Percentiles rank a stretch among this genome's conserved stretches.
phyloP scores from a whole-genome alignment of 2,888 invertebrate genomes.

The Lasioglossum figueresi region DNA sequence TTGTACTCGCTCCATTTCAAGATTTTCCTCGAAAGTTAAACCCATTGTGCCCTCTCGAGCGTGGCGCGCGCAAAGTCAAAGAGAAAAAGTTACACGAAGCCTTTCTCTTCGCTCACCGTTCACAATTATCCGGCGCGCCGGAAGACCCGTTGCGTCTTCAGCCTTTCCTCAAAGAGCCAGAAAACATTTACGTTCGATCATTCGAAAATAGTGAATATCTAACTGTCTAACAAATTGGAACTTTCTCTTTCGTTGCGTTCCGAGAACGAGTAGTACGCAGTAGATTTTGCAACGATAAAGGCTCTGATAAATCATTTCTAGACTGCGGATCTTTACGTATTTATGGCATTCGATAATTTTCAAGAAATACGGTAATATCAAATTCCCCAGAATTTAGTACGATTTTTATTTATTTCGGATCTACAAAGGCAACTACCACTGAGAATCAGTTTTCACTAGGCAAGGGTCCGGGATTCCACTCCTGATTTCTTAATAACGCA shows the following conservation, averaged over 20 bases:
- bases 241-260: not conserved
- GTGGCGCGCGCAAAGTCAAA: constrained; percentile 40
- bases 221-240: not conserved
- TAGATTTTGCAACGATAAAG: too few relatives aligned
- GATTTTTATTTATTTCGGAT: too few relatives aligned
- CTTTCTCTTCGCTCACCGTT: constrained; percentile 15
- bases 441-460: too few relatives aligned
- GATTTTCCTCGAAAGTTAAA: constrained; percentile 64
- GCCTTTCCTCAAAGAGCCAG: not conserved
- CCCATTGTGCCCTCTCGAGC: constrained; percentile 39
- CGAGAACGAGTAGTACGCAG: not conserved
- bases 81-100: constrained; percentile 37
- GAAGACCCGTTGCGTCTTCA: not conserved
- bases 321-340: too few relatives aligned
- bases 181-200: constrained; percentile 2
- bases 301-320: too few relatives aligned
- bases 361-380: too few relatives aligned
- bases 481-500: too few relatives aligned
- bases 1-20: constrained; percentile 63
- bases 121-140: constrained; percentile 13
- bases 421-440: too few relatives aligned
- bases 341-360: too few relatives aligned
- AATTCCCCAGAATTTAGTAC: too few relatives aligned
- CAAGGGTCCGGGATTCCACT: too few relatives aligned
- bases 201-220: not conserved